Percentiles rank a stretch among this genome's conserved stretches.
Conservation (phyloP, 1,140 invertebrate species). For the Littorina saxatilis region DNA sequence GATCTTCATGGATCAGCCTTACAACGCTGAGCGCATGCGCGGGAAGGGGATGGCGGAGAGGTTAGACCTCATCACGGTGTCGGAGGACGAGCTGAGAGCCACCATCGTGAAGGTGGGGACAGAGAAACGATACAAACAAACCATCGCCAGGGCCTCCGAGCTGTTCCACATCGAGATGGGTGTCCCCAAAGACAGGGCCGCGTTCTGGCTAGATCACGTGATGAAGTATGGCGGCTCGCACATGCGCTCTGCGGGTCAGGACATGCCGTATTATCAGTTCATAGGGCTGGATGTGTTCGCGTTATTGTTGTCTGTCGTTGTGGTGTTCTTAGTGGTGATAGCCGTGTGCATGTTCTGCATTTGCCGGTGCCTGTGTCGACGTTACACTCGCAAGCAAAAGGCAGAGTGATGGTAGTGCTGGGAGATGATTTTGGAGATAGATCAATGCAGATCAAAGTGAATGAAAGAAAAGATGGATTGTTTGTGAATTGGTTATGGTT, state of each 20-base stretch:
- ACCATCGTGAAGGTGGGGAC: conserved; percentile 46
- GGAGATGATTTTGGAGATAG: too few species aligned
- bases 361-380: neutral
- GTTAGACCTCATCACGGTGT: conserved; percentile 39
- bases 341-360: neutral
- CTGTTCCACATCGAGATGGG: conserved; percentile 51
- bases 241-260: conserved; percentile 45
- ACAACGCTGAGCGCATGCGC: conserved; percentile 68
- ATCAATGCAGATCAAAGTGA: too few species aligned
- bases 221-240: conserved; percentile 60
- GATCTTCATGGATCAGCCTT: conserved; percentile 82
- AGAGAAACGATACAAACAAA: conserved; percentile 48
- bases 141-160: conserved; percentile 55
- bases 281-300: conserved; percentile 48
- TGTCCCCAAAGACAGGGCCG: conserved; percentile 46
- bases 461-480: too few species aligned
- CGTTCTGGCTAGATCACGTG: conserved; percentile 62
- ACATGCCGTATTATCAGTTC: conserved; percentile 55
- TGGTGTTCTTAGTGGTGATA: neutral
- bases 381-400: too few species aligned
- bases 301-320: conserved; percentile 24
- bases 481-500: too few species aligned
- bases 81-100: conserved; percentile 33
- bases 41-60: conserved; percentile 45
- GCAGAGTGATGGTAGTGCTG: too few species aligned